A percentile compares a stretch with the other conserved stretches of the same genome.
phyloP scores from a whole-genome alignment of 2,888 invertebrate genomes.

The Drosophila koepferae region DNA sequence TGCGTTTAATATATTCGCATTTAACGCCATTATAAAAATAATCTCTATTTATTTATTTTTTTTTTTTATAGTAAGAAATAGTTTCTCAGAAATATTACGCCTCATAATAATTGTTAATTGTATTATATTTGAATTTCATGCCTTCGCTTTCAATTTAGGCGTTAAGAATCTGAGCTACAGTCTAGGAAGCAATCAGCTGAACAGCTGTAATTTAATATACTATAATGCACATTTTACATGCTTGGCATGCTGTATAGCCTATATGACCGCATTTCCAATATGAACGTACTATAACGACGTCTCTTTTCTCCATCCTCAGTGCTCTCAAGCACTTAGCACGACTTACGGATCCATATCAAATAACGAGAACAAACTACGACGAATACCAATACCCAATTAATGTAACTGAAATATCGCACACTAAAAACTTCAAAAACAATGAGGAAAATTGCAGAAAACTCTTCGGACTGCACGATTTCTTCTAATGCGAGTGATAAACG shows the following conservation, averaged over 20 bases:
- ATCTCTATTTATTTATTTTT: not conserved
- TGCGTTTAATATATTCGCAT: no score
- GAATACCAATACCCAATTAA: conserved; percentile 30
- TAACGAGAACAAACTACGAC: conserved; percentile 48
- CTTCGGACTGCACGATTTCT: conserved; percentile 1
- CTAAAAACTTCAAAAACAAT: conserved; percentile 33
- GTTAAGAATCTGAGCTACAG: conserved; percentile 16
- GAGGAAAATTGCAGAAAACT: conserved; percentile 23
- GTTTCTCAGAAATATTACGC: not conserved
- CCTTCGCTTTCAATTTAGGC: conserved; percentile 4
- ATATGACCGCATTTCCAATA: conserved; percentile 57
- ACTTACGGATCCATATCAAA: conserved; percentile 55
- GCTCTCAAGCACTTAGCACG: conserved; percentile 35
- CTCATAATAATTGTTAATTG: not conserved
- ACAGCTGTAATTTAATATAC: conserved; percentile 46
- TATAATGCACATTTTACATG: conserved; percentile 26
- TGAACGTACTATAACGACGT: conserved; percentile 27
- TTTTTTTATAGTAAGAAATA: not conserved
- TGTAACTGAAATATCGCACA: conserved; percentile 44
- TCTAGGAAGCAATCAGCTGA: conserved; percentile 59
- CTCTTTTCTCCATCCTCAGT: conserved; percentile 29
- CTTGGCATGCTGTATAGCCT: conserved; percentile 14
- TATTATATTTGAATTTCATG: conserved; percentile 6
- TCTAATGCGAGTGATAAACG: conserved; percentile 18
- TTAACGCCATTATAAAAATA: no score